Evolutionary conservation across 35 echinoderm and acorn worm genomes (phyloP).

Genomic region (Acanthaster planci): DNA sequence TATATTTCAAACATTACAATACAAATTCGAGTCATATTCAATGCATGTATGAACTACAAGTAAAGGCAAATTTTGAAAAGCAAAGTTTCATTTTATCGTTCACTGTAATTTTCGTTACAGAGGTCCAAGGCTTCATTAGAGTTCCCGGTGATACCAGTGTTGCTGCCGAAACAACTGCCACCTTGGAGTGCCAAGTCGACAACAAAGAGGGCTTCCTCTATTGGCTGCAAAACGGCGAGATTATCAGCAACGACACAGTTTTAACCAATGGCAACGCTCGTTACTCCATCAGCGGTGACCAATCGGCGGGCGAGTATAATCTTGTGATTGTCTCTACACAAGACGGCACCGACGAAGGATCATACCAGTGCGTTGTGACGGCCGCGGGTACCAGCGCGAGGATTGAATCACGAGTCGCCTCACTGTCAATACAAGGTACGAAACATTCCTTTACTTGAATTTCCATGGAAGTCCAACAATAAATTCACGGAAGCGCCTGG

Average conservation of each 20-base stretch:
- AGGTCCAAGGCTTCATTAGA: constrained; percentile 65
- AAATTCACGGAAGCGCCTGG: no score
- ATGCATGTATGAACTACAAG: not conserved
- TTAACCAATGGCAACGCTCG: constrained; percentile 54
- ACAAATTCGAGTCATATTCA: not conserved
- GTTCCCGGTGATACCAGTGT: constrained; percentile 57
- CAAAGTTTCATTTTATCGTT: not conserved
- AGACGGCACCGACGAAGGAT: constrained; percentile 58
- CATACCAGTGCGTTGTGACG: constrained; percentile 69
- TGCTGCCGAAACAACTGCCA: constrained; percentile 44
- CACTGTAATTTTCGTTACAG: constrained; percentile 13
- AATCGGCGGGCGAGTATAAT: constrained; percentile 69
- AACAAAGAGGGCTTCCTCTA: constrained; percentile 74
- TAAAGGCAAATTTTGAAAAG: not conserved
- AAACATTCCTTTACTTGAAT: no score
- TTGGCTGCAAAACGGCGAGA: constrained; percentile 65
- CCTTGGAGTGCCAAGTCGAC: constrained; percentile 54
- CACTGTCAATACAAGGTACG: constrained; percentile 59
- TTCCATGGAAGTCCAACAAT: no score
- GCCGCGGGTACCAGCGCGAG: constrained; percentile 41
- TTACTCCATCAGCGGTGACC: constrained; percentile 65
- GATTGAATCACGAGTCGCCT: constrained; percentile 54
- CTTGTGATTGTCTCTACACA: constrained; percentile 67
- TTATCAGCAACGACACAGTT: constrained; percentile 65
- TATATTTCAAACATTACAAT: not conserved